Evolutionary conservation across 2,113 vertebrate genomes (phyloP), one percentile per base, ranked within the genome.

Genomic region (Gorilla gorilla): DNA sequence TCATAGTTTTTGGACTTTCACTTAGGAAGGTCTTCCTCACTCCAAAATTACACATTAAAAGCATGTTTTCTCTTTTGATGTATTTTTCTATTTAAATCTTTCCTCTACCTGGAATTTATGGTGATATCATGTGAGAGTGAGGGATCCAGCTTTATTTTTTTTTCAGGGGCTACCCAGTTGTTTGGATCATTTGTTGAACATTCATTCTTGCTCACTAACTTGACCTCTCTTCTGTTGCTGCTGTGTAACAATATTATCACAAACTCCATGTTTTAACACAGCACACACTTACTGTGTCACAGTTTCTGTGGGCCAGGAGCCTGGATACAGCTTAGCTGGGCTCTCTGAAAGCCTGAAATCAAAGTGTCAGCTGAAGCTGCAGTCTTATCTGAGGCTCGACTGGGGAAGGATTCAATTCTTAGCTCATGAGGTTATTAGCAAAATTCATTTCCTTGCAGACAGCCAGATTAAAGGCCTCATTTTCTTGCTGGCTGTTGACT

Each of bases 41-140:
- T 70, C 43, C 64, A 16, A 61, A 76, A n/a, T 88, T 73, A 72
- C 35, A 2, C 76, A 52, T 25, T 66, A 78, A 82, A 73, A 92
- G 78, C 6, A 1, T 40, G 6, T 89, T 85, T 85, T 73, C 17
- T 90, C 30, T 78, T 92, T 57, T 50, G 25, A 55, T 78, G 79
- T 91, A 43, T 30, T 86, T 96, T 87, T 94, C 13, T 83, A 78
- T 87, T 79, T 73, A 40, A 93, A 66, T 57, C 27, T 96, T 96
- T 91, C 25, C 27, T 27, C 20, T n/a, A 17, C 59, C 55, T 94
- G 73, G 89, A 95, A 76, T 66, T 84, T 83, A 84, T 93, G 57
- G 80, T 73, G 35, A 17, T 90, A 40, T 79, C 25, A 43, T 64
- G 8, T 75, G 5, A 72, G 52, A 92, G 5, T 70, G 55, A 96